Evolutionary conservation across 30 jellyfish, hydroid and myxozoan genomes (phyloP).

Genomic region (Clytia hemisphaerica): DNA sequence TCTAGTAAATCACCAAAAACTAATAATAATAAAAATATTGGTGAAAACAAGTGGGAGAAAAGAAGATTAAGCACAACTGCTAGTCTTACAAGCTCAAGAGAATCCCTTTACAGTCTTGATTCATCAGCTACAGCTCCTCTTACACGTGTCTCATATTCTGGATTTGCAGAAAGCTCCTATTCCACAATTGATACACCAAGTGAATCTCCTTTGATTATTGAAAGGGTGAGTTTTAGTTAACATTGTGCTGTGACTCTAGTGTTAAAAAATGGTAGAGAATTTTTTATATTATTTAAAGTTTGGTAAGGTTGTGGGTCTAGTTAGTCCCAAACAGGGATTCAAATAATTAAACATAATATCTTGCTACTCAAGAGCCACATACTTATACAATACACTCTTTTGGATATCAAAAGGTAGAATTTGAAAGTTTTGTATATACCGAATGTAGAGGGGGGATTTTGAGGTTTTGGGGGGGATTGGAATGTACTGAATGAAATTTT

Average conservation of each 20-base stretch:
- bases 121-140: constrained; percentile 76
- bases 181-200: constrained; percentile 56
- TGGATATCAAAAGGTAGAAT: too few relatives aligned
- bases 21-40: constrained; percentile 33
- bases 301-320: too few relatives aligned
- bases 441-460: too few relatives aligned
- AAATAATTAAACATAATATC: too few relatives aligned
- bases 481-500: too few relatives aligned
- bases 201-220: constrained; percentile 41
- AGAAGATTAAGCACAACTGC: constrained; percentile 66
- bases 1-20: constrained; percentile 14
- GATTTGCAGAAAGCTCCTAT: constrained; percentile 52
- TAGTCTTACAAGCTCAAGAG: constrained; percentile 89
- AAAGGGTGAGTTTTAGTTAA: constrained; percentile 18
- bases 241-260: background rate
- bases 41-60: constrained; percentile 94
- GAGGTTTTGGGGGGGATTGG: too few relatives aligned
- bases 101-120: constrained; percentile 61
- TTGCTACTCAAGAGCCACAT: too few relatives aligned
- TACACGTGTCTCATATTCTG: constrained; percentile 52
- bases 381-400: too few relatives aligned
- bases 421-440: too few relatives aligned
- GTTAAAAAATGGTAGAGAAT: background rate
- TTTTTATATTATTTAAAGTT: too few relatives aligned
- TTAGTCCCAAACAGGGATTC: too few relatives aligned